Base-by-base conservation (phyloP, 2,113 vertebrate species). In the Nothocercus nigrocapillus region DNA sequence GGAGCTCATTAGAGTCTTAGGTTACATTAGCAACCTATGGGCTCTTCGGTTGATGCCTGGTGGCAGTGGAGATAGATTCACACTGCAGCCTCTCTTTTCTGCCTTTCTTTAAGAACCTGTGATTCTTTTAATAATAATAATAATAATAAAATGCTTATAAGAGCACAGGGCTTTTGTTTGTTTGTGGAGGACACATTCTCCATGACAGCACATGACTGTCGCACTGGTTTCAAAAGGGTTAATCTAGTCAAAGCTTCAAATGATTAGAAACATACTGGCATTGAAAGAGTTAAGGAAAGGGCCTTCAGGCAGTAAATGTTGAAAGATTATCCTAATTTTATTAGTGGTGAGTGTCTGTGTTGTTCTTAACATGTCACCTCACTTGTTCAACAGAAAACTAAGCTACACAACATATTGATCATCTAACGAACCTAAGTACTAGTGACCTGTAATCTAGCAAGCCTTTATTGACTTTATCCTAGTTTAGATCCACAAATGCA, bases 371-470 rank as follows among this genome's bases (percentile, higher is more conserved):
- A 25, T 90, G 82, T 95, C 97, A 97, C 96, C 93, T 96, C 79
- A 73, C 92, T 91, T 95, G 86, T 93, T 82, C 95, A 93, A 95
- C 94, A 97, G 89, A 97, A 96, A 98, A 83, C 94, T 97, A 97
- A 98, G 97, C 98, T 98, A 94, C 97, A 98, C 95, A 97, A 95
- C 95, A 86, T 98, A 98, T 98, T 98, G 98, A 98, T 98, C 97
- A 98, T 97, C 95, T 98, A 98, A 98, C 98, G 98, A 98, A 98
- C 97, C 96, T 96, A 97, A 98, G 96, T 98, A 98, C 98, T 98
- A 96, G 97, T 98, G 97, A 98, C 98, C 98, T 98, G 97, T 97
- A 98, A 98, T 98, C 97, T 98, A 97, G 98, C 98, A 98, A 98
- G 96, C 98, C 97, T 97, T 98, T 98, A 98, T 95, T 97, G 97